Evolutionary conservation across 2,797 vertebrate genomes (phyloP), one percentile per base, ranked within the genome.

Genomic region (Myotis planiceps): DNA sequence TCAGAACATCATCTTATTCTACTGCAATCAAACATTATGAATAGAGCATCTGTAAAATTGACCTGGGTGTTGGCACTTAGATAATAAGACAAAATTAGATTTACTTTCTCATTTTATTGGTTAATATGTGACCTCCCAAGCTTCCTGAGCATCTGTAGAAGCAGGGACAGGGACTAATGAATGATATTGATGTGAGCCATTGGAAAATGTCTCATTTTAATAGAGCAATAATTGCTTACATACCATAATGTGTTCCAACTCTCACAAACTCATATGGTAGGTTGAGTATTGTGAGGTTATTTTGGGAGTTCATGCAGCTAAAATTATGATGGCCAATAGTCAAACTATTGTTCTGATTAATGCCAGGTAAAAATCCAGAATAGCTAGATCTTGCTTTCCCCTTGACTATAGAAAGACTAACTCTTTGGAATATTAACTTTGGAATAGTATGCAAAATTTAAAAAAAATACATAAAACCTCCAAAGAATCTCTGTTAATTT

Each of bases 11-110:
- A 27, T n/a, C 25, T 91, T 32, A 55, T n/a, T 47, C 34, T 60
- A 86, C 3, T 66, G 10, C 9, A 78, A 32, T 94, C 58, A 95
- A 65, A 21, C 8, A 75, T 49, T 88, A 71, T 55, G 34, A 3
- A 84, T 32, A 19, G 68, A 95, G 65, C 47, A 3, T 27, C 12
- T 90, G 1, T 27, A 66, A 76, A 94, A 96, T 96, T 23, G 1
- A 19, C 37, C 27, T 86, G 81, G 93, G 66, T 23, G 12, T 39
- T 75, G 27, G 18, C 75, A 82, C 29, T 69, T 81, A 63, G 29
- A 45, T 66, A 96, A 87, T 15, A 72, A 81, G 74, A 97, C 68
- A 23, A 91, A 88, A 94, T 92, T 27, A 53, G n/a, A 92, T 92
- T 66, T 49, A 71, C 9, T 55, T 76, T 27, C 32, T 55, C 58